These are phyloP conservation scores for Craniophora ligustri DNA, from an alignment of 2,888 invertebrate genomes.

Conservation along the genomic window DNA sequence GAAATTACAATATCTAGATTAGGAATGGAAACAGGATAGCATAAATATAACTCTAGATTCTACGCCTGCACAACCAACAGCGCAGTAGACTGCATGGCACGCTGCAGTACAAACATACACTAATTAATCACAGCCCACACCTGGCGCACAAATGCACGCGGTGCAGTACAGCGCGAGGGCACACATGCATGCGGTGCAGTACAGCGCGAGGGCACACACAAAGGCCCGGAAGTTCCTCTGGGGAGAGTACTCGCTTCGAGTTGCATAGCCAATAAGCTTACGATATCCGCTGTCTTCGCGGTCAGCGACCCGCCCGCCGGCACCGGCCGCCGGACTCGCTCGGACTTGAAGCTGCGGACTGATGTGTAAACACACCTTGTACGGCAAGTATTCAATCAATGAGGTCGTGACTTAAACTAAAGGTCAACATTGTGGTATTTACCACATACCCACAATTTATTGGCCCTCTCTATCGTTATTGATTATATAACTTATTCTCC, in stretches of 20 bases:
- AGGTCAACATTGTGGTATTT: not conserved
- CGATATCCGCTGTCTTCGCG: constrained; percentile 30
- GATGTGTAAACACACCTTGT: constrained; percentile 25
- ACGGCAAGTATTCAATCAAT: constrained; percentile 27
- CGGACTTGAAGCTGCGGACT: constrained; percentile 10
- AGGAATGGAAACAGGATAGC: no score
- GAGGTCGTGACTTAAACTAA: constrained; percentile 6
- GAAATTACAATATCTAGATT: no score
- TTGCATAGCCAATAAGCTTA: constrained; percentile 21
- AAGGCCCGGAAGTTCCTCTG: constrained; percentile 26
- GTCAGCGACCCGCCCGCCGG: constrained; percentile 37
- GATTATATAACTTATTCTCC: not conserved
- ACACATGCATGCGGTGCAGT: not conserved
- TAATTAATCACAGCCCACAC: constrained; percentile 9
- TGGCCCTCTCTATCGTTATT: no score
- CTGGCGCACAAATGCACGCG: constrained; percentile 13
- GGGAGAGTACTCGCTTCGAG: constrained; percentile 9
- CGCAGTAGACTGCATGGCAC: not conserved
- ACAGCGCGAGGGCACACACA: constrained; percentile 9
- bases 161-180: not conserved
- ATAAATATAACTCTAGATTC: no score
- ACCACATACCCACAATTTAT: not conserved
- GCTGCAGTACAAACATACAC: not conserved
- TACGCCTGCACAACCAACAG: no score
- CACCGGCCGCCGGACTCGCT: not conserved